Evolutionary conservation across 2,797 vertebrate genomes (phyloP).

Genomic region (Clamator glandarius): DNA sequence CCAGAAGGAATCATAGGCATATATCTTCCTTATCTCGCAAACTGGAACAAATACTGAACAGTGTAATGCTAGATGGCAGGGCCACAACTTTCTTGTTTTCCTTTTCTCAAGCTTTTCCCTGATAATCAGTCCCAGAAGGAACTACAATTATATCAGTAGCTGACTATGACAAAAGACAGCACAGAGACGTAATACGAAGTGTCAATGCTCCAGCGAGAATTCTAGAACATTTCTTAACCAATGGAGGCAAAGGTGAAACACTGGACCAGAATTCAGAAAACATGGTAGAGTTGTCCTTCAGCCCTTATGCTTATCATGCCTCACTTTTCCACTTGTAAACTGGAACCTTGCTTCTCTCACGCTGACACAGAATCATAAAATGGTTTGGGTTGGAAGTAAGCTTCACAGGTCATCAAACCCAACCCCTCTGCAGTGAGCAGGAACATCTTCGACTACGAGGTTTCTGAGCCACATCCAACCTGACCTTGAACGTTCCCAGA

Average conservation of each 20-base stretch:
- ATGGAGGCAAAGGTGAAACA: neutral
- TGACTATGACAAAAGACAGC: neutral
- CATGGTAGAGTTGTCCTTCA: neutral
- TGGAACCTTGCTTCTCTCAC: neutral
- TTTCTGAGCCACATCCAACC: too few species aligned
- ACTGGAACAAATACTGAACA: neutral
- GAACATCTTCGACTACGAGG: too few species aligned
- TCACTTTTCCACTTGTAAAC: neutral
- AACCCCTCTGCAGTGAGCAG: too few species aligned
- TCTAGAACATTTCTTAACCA: neutral
- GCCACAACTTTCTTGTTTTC: neutral
- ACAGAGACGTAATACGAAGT: neutral
- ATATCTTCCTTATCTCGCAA: neutral
- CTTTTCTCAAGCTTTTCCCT: neutral
- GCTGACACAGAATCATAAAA: too few species aligned
- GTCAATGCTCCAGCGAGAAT: neutral
- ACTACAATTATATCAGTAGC: neutral
- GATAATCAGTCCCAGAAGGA: neutral
- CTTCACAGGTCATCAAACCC: too few species aligned
- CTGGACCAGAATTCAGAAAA: neutral
- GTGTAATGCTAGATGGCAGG: neutral
- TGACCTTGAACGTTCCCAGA: too few species aligned
- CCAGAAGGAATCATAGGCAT: neutral
- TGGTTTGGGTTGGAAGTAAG: too few species aligned
- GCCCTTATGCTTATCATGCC: neutral